Base-by-base conservation (phyloP, 2,797 vertebrate species). In the Loriculus beryllinus region DNA sequence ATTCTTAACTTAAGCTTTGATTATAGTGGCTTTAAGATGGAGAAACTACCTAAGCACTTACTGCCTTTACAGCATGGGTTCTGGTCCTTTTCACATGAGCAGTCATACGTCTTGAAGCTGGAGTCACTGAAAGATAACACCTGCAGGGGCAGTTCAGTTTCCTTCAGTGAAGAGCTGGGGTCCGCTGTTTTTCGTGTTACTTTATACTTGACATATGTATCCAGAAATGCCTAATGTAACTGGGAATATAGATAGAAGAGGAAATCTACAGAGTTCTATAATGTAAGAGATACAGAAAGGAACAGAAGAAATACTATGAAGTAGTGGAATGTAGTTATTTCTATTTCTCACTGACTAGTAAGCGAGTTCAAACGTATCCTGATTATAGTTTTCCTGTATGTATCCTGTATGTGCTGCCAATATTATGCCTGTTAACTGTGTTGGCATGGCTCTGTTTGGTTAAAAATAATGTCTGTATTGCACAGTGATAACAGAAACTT, bases 341-440 rank as follows among this genome's bases (percentile, higher is more conserved):
- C 79, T 96, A 91, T 96, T 96, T 93, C 91, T 90, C 70, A 86
- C 63, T 80, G 59, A 74, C 39, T 76, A 91, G 81, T 67, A 82
- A 96, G 87, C 91, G 37, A 92, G 93, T 96, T 95, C 76, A 81
- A 92, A 93, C 87, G 82, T 92, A 96, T 95, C 92, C 82, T 95
- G 78, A 52, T 90, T 56, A 54, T 48, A 76, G 40, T 87, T 95
- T 94, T 76, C 71, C 68, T 89, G 78, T 65, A 40, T 74, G 85
- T 52, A 57, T 57, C 56, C 56, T 80, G 76, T 33, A 40, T 54
- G 82, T 84, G 74, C 89, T 95, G 93, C 81, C 93, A 90, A 81
- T 94, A 59, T 92, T 96, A 82, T 87, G 91, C 83, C 89, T 97
- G 77, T 85, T 92, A 86, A 91, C 49, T 88, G 65, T 77, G 90